These are phyloP conservation scores for Hydrozoanthus tunicans DNA, from an alignment of 64 coral and sea anemone species.

Conservation along the genomic window DNA sequence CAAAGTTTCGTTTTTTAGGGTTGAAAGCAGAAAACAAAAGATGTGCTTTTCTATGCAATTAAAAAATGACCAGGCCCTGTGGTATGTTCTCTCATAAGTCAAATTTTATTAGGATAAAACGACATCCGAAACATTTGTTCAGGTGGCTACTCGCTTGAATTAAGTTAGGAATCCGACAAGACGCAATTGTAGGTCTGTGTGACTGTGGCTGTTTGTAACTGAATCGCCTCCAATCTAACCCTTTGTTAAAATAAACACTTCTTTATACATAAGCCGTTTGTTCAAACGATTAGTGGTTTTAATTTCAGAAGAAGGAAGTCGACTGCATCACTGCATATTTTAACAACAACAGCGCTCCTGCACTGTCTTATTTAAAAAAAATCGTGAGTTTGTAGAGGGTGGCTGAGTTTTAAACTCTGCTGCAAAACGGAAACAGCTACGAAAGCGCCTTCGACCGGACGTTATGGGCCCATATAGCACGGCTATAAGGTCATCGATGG, in stretches of 20 bases:
- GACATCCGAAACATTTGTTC: neutral
- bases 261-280: conserved; percentile 30
- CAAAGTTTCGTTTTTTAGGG: too few species aligned
- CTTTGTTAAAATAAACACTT: conserved; percentile 49
- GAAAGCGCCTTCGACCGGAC: too few species aligned
- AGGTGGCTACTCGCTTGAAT: conserved; percentile 3
- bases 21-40: too few species aligned
- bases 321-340: neutral
- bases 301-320: conserved; percentile 30
- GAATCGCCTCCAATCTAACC: neutral
- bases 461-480: neutral
- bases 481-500: conserved; percentile 22
- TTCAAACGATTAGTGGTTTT: conserved; percentile 39
- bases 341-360: neutral
- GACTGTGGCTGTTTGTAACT: neutral
- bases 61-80: neutral
- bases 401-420: neutral
- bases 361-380: neutral
- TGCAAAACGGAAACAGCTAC: neutral
- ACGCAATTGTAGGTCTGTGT: neutral
- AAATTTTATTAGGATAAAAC: neutral
- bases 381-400: neutral
- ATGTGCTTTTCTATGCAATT: too few species aligned
- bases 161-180: neutral
- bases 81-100: too few species aligned